Evolutionary conservation across 1,140 invertebrate genomes (phyloP).

Genomic region (Danaus melanippus): DNA sequence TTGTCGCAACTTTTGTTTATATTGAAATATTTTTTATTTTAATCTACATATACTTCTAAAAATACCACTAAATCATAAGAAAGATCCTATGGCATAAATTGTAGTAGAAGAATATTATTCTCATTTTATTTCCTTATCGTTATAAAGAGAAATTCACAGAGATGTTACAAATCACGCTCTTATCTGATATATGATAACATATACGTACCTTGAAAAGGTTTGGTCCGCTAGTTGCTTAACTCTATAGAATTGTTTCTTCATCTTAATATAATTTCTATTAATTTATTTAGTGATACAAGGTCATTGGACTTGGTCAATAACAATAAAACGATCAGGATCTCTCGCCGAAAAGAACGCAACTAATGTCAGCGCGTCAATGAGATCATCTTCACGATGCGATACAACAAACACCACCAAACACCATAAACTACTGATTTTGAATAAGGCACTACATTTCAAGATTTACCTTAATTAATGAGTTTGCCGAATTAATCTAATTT

Average conservation of each 20-base stretch:
- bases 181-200: conserved; percentile 55
- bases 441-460: conserved; percentile 66
- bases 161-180: conserved; percentile 32
- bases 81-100: too few relatives aligned
- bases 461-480: conserved; percentile 16
- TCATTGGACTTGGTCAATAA: conserved; percentile 66
- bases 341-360: conserved; percentile 58
- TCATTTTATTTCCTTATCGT: too few relatives aligned
- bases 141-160: conserved; percentile 19
- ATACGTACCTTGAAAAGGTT: conserved; percentile 85
- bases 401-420: conserved; percentile 27
- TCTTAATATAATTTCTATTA: conserved; percentile 54
- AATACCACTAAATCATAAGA: too few relatives aligned
- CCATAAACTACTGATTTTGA: conserved; percentile 31
- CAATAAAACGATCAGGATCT: conserved; percentile 66
- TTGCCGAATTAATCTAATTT: conserved; percentile 8
- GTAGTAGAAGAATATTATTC: too few relatives aligned
- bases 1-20: background rate
- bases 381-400: conserved; percentile 59
- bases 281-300: conserved; percentile 53
- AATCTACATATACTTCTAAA: too few relatives aligned
- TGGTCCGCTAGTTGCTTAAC: conserved; percentile 92
- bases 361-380: conserved; percentile 68
- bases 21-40: too few relatives aligned
- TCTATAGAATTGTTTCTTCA: conserved; percentile 91